Conservation (phyloP, 2,888 invertebrate species). For the Nemoura dubitans region DNA sequence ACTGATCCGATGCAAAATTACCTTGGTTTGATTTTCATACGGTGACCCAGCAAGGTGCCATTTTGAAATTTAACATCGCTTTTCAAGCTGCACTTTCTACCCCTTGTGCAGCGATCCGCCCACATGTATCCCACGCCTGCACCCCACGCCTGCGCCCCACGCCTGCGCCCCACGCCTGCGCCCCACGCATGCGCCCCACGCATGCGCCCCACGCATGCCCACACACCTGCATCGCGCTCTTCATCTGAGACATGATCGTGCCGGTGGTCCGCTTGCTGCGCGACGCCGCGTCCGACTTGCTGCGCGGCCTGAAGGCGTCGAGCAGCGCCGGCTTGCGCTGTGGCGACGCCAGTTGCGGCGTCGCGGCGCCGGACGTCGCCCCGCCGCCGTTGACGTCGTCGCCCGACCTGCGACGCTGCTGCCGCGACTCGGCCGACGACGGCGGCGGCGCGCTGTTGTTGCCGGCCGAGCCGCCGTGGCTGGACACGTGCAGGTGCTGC, state of each 20-base stretch:
- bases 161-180: no score
- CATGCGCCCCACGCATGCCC: no score
- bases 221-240: slow-evolving; percentile 79
- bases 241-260: slow-evolving; percentile 85
- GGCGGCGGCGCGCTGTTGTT: background rate
- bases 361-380: slow-evolving; percentile 53
- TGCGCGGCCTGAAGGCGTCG: slow-evolving; percentile 81
- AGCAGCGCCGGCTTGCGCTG: slow-evolving; percentile 79
- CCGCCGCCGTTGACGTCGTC: slow-evolving; percentile 57
- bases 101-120: no score
- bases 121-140: no score
- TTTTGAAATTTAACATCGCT: no score
- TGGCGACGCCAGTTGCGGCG: slow-evolving; percentile 58
- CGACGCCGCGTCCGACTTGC: slow-evolving; percentile 77
- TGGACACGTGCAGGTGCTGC: slow-evolving; percentile 42
- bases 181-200: no score
- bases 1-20: no score
- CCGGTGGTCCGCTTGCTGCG: slow-evolving; percentile 57
- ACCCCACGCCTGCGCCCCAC: no score
- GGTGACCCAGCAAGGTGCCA: no score
- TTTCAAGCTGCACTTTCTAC: no score
- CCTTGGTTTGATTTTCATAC: no score
- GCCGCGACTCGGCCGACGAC: slow-evolving; percentile 50
- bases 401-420: slow-evolving; percentile 58
- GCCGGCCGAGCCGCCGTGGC: slow-evolving; percentile 42